Conservation (phyloP, 2,797 vertebrate species). For the Pristis pectinata region DNA sequence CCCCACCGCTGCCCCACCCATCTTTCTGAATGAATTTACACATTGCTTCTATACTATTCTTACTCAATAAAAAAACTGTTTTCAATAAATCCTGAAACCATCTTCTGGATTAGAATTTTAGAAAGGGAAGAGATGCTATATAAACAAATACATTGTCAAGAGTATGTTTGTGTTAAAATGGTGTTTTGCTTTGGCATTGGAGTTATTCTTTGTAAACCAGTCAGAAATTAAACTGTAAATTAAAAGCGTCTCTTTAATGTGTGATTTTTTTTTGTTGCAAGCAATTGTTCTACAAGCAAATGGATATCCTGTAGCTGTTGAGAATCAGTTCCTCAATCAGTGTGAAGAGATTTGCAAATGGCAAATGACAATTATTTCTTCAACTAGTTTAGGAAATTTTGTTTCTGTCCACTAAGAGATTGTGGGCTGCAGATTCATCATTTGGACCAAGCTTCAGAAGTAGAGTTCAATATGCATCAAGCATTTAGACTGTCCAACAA, state of each 20-base stretch:
- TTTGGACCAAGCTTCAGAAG: too few relatives aligned
- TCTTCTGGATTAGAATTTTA: conserved; percentile 35
- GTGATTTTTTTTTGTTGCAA: conserved; percentile 7
- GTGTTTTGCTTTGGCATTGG: conserved; percentile 36
- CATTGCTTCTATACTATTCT: background rate
- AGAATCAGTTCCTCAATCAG: background rate
- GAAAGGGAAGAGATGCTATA: conserved; percentile 33
- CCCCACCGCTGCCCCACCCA: background rate
- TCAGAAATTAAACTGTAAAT: conserved; percentile 38
- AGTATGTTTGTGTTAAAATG: conserved; percentile 38
- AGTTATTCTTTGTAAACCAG: conserved; percentile 38
- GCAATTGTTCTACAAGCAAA: conserved; percentile 3
- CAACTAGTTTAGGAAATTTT: background rate
- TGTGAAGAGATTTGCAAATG: background rate
- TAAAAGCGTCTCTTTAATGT: conserved; percentile 25
- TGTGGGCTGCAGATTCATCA: too few relatives aligned
- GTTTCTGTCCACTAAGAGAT: too few relatives aligned
- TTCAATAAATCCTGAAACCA: conserved; percentile 31
- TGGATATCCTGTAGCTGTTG: background rate
- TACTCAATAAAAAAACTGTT: conserved; percentile 4
- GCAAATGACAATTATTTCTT: background rate
- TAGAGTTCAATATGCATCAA: too few relatives aligned
- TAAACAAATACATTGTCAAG: conserved; percentile 28
- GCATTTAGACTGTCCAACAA: too few relatives aligned
- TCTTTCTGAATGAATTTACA: conserved; percentile 7